Evolutionary conservation across 2,888 invertebrate genomes (phyloP), one percentile per base, ranked within the genome.

Genomic region (Eupithecia abbreviata): DNA sequence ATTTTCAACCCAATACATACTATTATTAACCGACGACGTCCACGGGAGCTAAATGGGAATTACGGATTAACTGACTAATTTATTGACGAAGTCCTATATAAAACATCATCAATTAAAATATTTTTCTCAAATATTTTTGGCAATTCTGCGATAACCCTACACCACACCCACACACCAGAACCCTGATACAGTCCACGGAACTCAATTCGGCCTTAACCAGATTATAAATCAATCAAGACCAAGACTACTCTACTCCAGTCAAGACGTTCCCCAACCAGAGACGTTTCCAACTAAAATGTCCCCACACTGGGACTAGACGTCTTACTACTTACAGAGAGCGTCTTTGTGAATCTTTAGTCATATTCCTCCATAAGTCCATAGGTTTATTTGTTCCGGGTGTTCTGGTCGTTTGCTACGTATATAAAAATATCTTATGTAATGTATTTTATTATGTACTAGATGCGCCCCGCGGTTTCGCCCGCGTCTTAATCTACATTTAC

Each of bases 191-290:
- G 71, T 73, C 73, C 42, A 45, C 68, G 43, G 74, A 70, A 76
- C 73, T 73, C 71, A 76, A 79, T 77, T 76, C 58, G 70, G 70
- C 74, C 74, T 71, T 76, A 74, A 78, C 71, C n/a, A 72, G 73
- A 76, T 79, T 77, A 79, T 77, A 79, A 77, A 79, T 76, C 77
- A 79, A 79, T 77, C 77, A 75, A 75, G 71, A 77, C 42, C 47
- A 68, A 72, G 75, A 72, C 79, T 13, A 77, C 73, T 62, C 79
- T 13, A 77, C 73, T 62, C 62, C 58, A 55, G 6, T 7, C 58
- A 12, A 47, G 15, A 51, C 5, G 51, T 51, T 51, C 15, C 6
- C 51, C 4, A n/a, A 51, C 51, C 15, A 51, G 66, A 42, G 15
- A 66, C 15, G 6, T 66, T 15, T 66, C 15, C 42, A 13, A 42